phyloP scores from a whole-genome alignment of 2,797 vertebrate genomes.

The Mormyrus hasselquistii region DNA sequence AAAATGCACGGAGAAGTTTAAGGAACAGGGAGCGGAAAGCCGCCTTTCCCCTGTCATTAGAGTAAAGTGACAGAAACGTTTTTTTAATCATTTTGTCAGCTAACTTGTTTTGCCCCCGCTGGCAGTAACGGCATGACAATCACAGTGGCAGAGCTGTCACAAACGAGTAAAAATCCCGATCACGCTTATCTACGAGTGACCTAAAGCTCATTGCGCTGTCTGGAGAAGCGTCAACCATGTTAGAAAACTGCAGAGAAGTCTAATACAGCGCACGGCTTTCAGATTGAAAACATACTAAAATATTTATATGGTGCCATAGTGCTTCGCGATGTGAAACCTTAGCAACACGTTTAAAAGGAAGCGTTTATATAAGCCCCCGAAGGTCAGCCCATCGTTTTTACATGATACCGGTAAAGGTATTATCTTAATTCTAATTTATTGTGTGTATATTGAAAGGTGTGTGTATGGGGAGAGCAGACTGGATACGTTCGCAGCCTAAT shows the following conservation, averaged over 20 bases:
- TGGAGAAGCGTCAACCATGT: background rate
- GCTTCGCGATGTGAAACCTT: background rate
- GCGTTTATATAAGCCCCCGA: background rate
- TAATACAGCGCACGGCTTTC: background rate
- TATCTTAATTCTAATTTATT: background rate
- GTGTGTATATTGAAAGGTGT: background rate
- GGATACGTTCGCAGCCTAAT: background rate
- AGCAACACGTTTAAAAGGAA: background rate
- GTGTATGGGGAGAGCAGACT: background rate
- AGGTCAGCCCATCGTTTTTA: background rate
- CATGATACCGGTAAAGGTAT: background rate
- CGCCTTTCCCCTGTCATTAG: background rate
- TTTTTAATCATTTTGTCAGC: background rate
- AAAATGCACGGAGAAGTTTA: background rate
- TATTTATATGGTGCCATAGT: background rate
- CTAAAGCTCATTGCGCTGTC: background rate
- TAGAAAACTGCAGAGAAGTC: background rate
- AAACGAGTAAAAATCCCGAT: background rate
- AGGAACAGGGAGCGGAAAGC: background rate
- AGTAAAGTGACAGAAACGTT: background rate
- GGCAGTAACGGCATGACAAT: background rate
- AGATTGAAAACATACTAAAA: background rate
- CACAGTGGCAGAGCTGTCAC: background rate
- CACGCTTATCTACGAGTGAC: background rate
- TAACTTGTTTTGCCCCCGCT: background rate